These are phyloP conservation scores for Tridacna crocea DNA, from an alignment of 2,888 invertebrate genomes.

Conservation along the genomic window DNA sequence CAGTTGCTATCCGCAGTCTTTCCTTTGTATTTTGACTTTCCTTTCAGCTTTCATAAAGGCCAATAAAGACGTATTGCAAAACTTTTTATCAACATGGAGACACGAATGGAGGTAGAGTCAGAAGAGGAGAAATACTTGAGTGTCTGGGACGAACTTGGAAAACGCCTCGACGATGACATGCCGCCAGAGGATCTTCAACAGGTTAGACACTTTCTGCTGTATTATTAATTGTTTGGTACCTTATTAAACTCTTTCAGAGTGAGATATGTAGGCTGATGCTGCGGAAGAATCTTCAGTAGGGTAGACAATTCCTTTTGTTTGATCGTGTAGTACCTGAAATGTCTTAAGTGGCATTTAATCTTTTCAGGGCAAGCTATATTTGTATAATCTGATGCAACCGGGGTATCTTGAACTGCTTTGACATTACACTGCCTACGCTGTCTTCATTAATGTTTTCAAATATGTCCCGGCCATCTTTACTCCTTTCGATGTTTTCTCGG, in stretches of 20 bases:
- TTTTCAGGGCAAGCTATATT: no score
- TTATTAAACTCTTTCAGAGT: neutral
- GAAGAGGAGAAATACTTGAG: neutral
- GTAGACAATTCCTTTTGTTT: neutral
- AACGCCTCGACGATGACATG: conserved; percentile 4
- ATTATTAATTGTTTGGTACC: neutral
- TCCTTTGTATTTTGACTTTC: no score
- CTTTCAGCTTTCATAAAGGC: neutral
- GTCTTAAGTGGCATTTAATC: no score
- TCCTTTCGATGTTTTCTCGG: no score
- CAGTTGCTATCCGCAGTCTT: no score
- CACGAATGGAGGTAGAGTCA: neutral
- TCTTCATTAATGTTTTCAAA: no score
- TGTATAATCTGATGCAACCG: no score
- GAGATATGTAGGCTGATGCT: neutral
- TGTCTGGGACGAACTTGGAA: neutral
- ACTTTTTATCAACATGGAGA: no score
- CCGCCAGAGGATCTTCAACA: conserved; percentile 3
- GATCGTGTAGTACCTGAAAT: no score
- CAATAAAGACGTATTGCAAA: neutral
- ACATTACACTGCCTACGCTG: no score
- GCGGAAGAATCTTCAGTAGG: neutral
- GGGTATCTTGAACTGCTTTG: no score
- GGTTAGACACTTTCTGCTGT: neutral
- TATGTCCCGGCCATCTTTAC: no score